Base-by-base conservation (phyloP, 2,888 invertebrate genomes). In the Hyposoter didymator region DNA sequence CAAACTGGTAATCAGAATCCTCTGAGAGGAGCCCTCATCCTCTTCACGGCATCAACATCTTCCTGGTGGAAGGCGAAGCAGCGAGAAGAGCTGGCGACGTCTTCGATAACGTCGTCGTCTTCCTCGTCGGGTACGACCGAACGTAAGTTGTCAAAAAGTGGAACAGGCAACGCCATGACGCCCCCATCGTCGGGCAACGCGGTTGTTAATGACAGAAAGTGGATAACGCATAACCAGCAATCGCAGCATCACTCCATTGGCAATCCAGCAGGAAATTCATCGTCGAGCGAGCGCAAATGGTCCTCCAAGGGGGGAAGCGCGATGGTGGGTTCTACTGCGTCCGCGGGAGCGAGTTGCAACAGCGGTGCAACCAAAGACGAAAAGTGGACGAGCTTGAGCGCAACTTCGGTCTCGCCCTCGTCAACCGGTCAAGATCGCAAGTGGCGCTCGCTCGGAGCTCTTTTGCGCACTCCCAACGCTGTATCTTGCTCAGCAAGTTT, bases 381-480 rank as follows among this genome's bases (percentile, higher is more conserved):
- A 75, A 93, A 93, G 81, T 93, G 92, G 92, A 89, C 90, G 69
- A 89, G 90, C 72, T 14, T 81, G 43, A 89, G 90, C 67, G 89
- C 89, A 14, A 90, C 91, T 8, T 91, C 92, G n/a, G 89, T 91
- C 8, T 89, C 89, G 14, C 90, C 89, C 28, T 89, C 90, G n/a
- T 88, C 90, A 22, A 90, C 90, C 14, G 92, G 92, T 39, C 94
- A 94, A 73, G 94, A 94, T 86, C 90, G 94, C 47, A 93, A 94
- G 81, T 94, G 94, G 94, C 90, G 94, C 32, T 94, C 94, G n/a
- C 90, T 94, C 14, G 94, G 94, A 0, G 94, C 94, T 2, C 90
- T 94, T n/a, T 89, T 94, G 35, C 90, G 94, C 32, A 91, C 93
- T 14, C 94, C 82, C 6, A 79, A 69, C 32, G 70, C 78, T 19